phyloP scores from a whole-genome alignment of 2,888 invertebrate genomes.

The Aquatica leii region DNA sequence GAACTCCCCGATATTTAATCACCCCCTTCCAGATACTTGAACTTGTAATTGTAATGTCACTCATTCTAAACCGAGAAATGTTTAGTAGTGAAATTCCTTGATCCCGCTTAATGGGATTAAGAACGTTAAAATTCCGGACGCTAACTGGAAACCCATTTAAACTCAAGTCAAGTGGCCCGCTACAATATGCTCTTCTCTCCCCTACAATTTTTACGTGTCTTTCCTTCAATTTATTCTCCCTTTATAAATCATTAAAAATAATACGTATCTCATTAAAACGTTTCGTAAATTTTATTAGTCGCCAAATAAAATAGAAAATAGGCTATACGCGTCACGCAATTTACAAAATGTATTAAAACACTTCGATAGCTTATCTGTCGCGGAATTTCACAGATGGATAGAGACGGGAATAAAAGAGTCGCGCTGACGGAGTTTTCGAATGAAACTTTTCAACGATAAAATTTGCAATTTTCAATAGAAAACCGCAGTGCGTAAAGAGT shows the following conservation, averaged over 20 bases:
- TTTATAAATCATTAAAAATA: constrained; percentile 37
- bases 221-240: constrained; percentile 19
- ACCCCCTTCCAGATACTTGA: constrained; percentile 45
- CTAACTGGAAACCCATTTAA: constrained; percentile 44
- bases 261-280: constrained; percentile 41
- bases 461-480: not conserved
- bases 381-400: not conserved
- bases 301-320: constrained; percentile 39
- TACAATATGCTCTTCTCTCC: constrained; percentile 39
- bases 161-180: constrained; percentile 22
- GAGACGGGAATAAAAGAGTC: not conserved
- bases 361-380: not conserved
- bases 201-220: constrained; percentile 40
- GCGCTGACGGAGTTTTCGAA: not conserved
- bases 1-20: constrained; percentile 45
- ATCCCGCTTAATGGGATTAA: constrained; percentile 49
- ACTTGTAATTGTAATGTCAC: constrained; percentile 48
- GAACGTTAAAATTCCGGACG: constrained; percentile 49
- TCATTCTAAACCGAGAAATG: constrained; percentile 45
- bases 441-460: not conserved
- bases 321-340: not conserved
- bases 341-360: not conserved
- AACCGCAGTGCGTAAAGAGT: not conserved
- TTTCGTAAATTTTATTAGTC: constrained; percentile 41
- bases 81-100: constrained; percentile 37